Evolutionary conservation across 2,888 invertebrate genomes (phyloP).

Genomic region (Epirrita christyi): DNA sequence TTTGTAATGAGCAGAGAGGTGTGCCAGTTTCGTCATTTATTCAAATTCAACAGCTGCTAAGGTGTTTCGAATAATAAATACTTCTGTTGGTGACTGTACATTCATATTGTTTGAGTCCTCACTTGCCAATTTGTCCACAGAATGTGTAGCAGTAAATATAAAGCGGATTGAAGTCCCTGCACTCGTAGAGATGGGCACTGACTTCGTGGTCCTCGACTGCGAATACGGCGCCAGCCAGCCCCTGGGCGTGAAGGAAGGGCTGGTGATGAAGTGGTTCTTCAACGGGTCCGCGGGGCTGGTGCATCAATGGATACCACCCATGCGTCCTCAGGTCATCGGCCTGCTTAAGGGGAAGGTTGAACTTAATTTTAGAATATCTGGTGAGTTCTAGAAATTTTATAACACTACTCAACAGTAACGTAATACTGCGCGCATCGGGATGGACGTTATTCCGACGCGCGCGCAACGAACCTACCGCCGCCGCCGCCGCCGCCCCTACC

Average conservation of each 20-base stretch:
- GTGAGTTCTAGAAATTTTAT: conserved; percentile 47
- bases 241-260: conserved; percentile 50
- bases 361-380: conserved; percentile 70
- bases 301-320: conserved; percentile 80
- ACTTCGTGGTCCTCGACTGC: conserved; percentile 67
- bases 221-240: conserved; percentile 58
- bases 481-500: too few species aligned
- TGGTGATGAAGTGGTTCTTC: conserved; percentile 82
- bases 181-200: conserved; percentile 68
- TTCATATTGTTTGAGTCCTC: too few species aligned
- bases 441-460: too few species aligned
- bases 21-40: too few species aligned
- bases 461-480: too few species aligned
- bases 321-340: conserved; percentile 75
- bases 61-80: too few species aligned
- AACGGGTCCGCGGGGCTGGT: conserved; percentile 74
- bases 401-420: too few species aligned
- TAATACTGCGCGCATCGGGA: too few species aligned
- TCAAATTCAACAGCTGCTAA: too few species aligned
- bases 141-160: conserved; percentile 78
- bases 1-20: too few species aligned
- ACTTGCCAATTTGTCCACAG: conserved; percentile 48
- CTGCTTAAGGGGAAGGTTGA: conserved; percentile 78
- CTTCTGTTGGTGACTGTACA: too few species aligned
- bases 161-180: conserved; percentile 70